Evolutionary conservation across 2,113 vertebrate genomes (phyloP).

Genomic region (Sebastes fasciatus): DNA sequence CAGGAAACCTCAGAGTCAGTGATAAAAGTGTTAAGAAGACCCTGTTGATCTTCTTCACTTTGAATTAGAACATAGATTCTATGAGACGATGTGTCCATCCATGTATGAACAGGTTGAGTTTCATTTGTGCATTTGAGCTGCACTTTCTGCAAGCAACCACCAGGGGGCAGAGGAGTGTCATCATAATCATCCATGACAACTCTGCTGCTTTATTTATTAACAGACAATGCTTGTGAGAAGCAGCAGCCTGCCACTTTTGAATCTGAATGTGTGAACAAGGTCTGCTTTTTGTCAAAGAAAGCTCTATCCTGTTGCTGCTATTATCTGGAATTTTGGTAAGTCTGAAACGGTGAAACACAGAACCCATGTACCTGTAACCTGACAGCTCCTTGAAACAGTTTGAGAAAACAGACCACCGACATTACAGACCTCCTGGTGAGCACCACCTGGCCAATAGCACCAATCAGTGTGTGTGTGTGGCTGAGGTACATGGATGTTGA

Average conservation of each 20-base stretch:
- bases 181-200: not conserved
- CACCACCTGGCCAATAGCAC: slow-evolving; percentile 18
- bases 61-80: not conserved
- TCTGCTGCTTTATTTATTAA: not conserved
- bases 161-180: slow-evolving; percentile 1
- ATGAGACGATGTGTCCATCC: not conserved
- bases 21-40: not conserved
- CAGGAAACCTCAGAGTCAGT: not conserved
- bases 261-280: not conserved
- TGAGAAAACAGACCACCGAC: slow-evolving; percentile 8
- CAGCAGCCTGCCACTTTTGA: too few species aligned
- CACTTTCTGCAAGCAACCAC: slow-evolving; percentile 13
- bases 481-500: slow-evolving; percentile 3
- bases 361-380: not conserved
- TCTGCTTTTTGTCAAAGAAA: too few species aligned
- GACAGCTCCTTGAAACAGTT: not conserved
- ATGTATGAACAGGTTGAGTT: not conserved
- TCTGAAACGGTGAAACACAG: not conserved
- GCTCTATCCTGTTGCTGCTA: too few species aligned
- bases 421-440: slow-evolving; percentile 26
- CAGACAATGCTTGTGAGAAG: not conserved
- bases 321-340: not conserved
- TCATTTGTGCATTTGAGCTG: slow-evolving; percentile 9
- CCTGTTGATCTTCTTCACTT: not conserved
- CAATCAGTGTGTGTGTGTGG: not conserved